These are phyloP conservation scores for Pyrrhosoma nymphula DNA, from an alignment of 2,888 invertebrate genomes.

Conservation along the genomic window DNA sequence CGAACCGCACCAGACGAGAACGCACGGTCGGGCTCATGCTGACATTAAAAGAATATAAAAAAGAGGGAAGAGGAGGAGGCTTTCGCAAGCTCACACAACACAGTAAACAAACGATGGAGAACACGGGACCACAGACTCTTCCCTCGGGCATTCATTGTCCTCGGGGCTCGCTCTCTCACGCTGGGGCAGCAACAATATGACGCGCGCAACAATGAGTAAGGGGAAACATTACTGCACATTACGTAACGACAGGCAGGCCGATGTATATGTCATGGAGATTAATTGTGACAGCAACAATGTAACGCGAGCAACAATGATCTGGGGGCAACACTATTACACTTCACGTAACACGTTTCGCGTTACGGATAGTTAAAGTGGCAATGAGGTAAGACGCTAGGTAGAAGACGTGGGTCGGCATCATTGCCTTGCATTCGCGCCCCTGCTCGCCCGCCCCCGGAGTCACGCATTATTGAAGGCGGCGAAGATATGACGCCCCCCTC, in stretches of 20 bases:
- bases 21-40: neutral
- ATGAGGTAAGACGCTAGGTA: neutral
- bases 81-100: constrained; percentile 4
- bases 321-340: no score
- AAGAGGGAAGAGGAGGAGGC: neutral
- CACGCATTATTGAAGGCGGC: no score
- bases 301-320: no score
- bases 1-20: neutral
- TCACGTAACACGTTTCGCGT: no score
- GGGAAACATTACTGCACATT: neutral
- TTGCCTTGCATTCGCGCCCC: neutral
- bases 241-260: neutral
- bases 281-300: no score
- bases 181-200: neutral
- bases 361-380: neutral
- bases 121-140: neutral
- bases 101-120: neutral
- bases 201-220: constrained; percentile 24
- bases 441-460: no score
- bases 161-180: neutral
- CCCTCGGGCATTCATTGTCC: neutral
- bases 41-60: neutral
- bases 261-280: neutral
- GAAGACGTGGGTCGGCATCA: neutral
- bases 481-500: no score